These are phyloP conservation scores for Andrena bicolor DNA, from an alignment of 2,888 invertebrate species.

Conservation along the genomic window DNA sequence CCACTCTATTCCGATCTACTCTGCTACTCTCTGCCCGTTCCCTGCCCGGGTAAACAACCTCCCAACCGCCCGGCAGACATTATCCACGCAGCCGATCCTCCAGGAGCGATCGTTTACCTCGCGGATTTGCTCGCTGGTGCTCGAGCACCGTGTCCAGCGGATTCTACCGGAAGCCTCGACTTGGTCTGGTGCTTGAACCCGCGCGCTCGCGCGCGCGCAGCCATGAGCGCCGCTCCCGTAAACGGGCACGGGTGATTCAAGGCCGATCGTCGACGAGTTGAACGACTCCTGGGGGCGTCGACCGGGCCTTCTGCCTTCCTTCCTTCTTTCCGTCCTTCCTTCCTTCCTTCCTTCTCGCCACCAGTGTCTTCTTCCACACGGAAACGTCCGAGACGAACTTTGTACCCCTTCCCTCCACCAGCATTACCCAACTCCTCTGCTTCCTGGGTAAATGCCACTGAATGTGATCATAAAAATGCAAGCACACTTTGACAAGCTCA, in stretches of 20 bases:
- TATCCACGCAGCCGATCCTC: conserved; percentile 7
- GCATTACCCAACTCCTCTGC: background rate
- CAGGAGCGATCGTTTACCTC: conserved; percentile 28
- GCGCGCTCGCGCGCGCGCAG: conserved; percentile 26
- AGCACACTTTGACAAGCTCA: too few species aligned
- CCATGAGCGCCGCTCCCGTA: conserved; percentile 65
- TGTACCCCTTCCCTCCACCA: conserved; percentile 32
- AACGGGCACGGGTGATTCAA: conserved; percentile 79
- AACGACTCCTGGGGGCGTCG: conserved; percentile 84
- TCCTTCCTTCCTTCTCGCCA: conserved; percentile 40
- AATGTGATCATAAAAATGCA: too few species aligned
- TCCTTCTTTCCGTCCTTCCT: conserved; percentile 51
- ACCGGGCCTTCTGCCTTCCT: conserved; percentile 76
- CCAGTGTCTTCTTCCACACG: conserved; percentile 56
- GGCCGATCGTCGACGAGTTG: conserved; percentile 82
- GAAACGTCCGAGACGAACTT: conserved; percentile 58
- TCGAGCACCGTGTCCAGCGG: conserved; percentile 62
- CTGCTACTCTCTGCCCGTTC: background rate
- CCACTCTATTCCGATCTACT: too few species aligned
- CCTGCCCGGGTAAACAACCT: conserved; percentile 2
- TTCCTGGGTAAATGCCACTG: too few species aligned
- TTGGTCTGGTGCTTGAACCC: conserved; percentile 74
- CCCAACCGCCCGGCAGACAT: background rate
- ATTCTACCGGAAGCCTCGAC: conserved; percentile 72
- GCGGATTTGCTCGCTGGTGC: conserved; percentile 20